phyloP scores from a whole-genome alignment of 1,140 invertebrate genomes.

The Monochamus saltuarius region DNA sequence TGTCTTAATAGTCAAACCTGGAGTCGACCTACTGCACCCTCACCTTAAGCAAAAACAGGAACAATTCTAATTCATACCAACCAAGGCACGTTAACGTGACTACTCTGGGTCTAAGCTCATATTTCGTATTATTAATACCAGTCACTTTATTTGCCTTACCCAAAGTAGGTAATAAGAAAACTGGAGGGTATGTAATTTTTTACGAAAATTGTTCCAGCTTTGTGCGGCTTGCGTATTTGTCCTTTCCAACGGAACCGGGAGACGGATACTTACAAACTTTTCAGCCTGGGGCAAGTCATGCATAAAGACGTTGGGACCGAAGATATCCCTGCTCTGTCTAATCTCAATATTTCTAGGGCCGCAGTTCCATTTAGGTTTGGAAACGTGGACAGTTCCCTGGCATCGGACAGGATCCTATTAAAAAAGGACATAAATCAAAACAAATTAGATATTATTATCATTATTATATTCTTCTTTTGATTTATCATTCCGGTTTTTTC shows the following conservation, averaged over 20 bases:
- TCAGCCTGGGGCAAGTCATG: slow-evolving; percentile 71
- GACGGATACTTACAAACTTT: slow-evolving; percentile 76
- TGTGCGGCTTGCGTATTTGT: background rate
- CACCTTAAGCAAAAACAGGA: too few species aligned
- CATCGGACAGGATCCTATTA: slow-evolving; percentile 81
- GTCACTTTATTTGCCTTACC: too few species aligned
- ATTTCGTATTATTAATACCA: too few species aligned
- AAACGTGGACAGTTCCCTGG: slow-evolving; percentile 74
- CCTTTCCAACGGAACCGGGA: background rate
- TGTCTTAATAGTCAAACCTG: too few species aligned
- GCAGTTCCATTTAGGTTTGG: slow-evolving; percentile 77
- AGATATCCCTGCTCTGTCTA: slow-evolving; percentile 77
- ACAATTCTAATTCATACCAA: too few species aligned
- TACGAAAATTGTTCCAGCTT: background rate
- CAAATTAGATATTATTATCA: slow-evolving; percentile 23
- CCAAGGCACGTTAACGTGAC: too few species aligned
- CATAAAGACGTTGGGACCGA: slow-evolving; percentile 76
- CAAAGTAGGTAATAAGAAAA: too few species aligned
- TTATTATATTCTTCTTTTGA: slow-evolving; percentile 21
- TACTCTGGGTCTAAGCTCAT: too few species aligned
- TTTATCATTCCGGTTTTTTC: slow-evolving; percentile 18
- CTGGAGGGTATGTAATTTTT: too few species aligned
- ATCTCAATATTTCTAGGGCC: slow-evolving; percentile 74
- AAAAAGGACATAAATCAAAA: slow-evolving; percentile 32
- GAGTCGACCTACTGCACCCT: too few species aligned